A percentile compares a stretch with the other conserved stretches of the same genome.
phyloP scores from a whole-genome alignment of 2,113 vertebrate species.

The Climacteris rufus region DNA sequence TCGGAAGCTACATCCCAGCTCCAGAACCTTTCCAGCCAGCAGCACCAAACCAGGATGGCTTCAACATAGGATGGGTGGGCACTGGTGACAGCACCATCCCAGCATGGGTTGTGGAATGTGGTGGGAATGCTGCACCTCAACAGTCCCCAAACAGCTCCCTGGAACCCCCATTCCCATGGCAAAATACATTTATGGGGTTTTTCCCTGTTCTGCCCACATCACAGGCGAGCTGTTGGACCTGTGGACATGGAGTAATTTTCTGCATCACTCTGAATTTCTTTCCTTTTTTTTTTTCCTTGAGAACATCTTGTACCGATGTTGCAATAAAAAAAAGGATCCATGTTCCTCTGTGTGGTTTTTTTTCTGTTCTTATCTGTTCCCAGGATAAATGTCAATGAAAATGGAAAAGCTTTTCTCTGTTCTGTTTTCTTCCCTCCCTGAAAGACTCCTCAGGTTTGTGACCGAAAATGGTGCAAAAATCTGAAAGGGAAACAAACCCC shows the following conservation, averaged over 20 bases:
- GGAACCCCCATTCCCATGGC: background rate
- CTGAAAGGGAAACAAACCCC: too few species aligned
- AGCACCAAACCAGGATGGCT: background rate
- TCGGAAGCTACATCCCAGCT: background rate
- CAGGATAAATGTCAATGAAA: slow-evolving; percentile 9
- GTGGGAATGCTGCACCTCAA: background rate
- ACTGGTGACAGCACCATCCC: background rate
- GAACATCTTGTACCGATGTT: background rate
- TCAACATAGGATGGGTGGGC: background rate
- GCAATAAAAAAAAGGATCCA: background rate
- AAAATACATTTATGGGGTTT: background rate
- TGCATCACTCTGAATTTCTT: background rate
- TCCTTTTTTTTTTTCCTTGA: background rate
- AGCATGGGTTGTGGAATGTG: background rate
- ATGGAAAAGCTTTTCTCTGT: background rate
- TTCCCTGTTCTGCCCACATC: background rate
- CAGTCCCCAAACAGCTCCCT: background rate
- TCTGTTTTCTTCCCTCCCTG: background rate
- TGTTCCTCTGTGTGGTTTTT: background rate
- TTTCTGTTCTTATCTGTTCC: slow-evolving; percentile 18
- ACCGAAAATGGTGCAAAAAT: background rate
- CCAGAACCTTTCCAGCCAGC: background rate
- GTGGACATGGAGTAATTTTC: background rate
- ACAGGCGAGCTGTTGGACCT: background rate
- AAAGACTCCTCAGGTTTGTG: background rate